Evolutionary conservation across 2,113 vertebrate genomes (phyloP).

Genomic region (Sebastes fasciatus): DNA sequence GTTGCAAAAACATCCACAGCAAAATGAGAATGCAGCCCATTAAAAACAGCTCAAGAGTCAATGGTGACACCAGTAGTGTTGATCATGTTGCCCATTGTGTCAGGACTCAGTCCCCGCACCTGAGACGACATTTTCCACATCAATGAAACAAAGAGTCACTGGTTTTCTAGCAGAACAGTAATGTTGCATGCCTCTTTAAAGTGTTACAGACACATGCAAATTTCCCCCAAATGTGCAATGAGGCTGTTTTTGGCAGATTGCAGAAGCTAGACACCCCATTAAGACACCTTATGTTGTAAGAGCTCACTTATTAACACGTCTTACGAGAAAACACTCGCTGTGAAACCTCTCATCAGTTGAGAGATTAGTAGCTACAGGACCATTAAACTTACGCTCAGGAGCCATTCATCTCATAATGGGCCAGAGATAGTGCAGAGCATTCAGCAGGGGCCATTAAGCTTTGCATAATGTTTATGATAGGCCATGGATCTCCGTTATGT

Average conservation of each 20-base stretch:
- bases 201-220: conserved; percentile 18
- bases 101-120: neutral
- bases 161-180: conserved; percentile 3
- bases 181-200: conserved; percentile 29
- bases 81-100: neutral
- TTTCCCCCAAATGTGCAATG: conserved; percentile 13
- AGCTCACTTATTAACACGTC: conserved; percentile 25
- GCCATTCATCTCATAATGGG: conserved; percentile 56
- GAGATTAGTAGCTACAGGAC: conserved; percentile 44
- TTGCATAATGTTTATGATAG: conserved; percentile 74
- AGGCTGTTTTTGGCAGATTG: conserved; percentile 43
- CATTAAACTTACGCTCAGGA: conserved; percentile 37
- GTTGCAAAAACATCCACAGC: neutral
- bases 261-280: conserved; percentile 34
- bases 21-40: neutral
- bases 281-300: conserved; percentile 32
- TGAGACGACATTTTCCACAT: conserved; percentile 11
- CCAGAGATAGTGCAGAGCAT: conserved; percentile 69
- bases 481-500: conserved; percentile 72
- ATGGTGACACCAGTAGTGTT: neutral
- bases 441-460: conserved; percentile 69
- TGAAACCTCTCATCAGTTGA: conserved; percentile 34
- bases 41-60: neutral
- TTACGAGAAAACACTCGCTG: conserved; percentile 31
- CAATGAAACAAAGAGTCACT: conserved; percentile 17